These are phyloP conservation scores for Sinelater perroti DNA, from an alignment of 2,888 invertebrate genomes.

Conservation along the genomic window DNA sequence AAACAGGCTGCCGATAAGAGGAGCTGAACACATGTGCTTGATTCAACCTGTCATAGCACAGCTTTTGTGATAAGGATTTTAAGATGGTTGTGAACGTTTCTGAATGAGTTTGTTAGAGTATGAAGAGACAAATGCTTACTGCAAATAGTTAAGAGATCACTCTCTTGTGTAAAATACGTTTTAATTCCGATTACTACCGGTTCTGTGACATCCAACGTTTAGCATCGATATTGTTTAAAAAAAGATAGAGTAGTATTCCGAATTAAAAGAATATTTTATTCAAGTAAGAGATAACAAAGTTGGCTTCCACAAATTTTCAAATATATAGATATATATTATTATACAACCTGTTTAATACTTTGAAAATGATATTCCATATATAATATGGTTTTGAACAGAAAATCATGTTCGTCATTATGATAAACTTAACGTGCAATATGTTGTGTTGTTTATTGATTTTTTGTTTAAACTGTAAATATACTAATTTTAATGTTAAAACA, in stretches of 20 bases:
- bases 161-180: slow-evolving; percentile 22
- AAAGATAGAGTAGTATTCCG: neutral
- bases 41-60: slow-evolving; percentile 91
- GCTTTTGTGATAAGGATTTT: slow-evolving; percentile 65
- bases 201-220: neutral
- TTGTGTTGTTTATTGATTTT: slow-evolving; percentile 25
- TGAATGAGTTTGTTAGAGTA: slow-evolving; percentile 7
- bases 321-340: slow-evolving; percentile 12
- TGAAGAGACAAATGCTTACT: slow-evolving; percentile 22
- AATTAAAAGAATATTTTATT: slow-evolving; percentile 14
- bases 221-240: neutral
- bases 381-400: slow-evolving; percentile 42
- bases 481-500: slow-evolving; percentile 3
- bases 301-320: slow-evolving; percentile 42
- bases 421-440: slow-evolving; percentile 46
- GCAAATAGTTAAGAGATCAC: slow-evolving; percentile 12
- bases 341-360: slow-evolving; percentile 37
- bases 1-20: slow-evolving; percentile 91
- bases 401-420: slow-evolving; percentile 11
- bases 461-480: neutral
- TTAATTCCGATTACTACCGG: neutral
- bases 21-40: slow-evolving; percentile 96
- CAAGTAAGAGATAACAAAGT: slow-evolving; percentile 29
- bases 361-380: slow-evolving; percentile 38
- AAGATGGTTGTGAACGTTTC: slow-evolving; percentile 35